A percentile compares a stretch with the other conserved stretches of the same genome.
These are phyloP conservation scores for Lysandra bellargus DNA, from an alignment of 2,888 invertebrate species.

Conservation along the genomic window DNA sequence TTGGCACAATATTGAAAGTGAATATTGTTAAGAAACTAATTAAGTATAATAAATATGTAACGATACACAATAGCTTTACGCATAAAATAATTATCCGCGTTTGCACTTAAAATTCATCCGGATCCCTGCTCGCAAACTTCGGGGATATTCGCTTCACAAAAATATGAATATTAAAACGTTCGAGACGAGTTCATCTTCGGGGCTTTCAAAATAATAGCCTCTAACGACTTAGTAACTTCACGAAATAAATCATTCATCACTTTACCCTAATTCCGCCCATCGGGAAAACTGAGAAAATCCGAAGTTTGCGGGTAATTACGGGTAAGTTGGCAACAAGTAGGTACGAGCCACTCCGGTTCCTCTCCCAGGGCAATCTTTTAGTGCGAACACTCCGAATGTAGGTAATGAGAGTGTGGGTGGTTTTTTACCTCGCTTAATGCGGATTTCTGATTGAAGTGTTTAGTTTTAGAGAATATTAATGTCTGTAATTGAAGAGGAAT, in stretches of 20 bases:
- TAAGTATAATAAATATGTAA: neutral
- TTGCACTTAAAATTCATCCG: neutral
- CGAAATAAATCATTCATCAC: constrained; percentile 47
- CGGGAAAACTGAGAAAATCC: constrained; percentile 49
- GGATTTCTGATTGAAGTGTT: constrained; percentile 21
- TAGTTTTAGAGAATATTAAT: neutral
- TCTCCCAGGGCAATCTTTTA: constrained; percentile 41
- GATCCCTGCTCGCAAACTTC: neutral
- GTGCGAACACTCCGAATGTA: constrained; percentile 36
- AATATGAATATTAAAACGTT: constrained; percentile 28
- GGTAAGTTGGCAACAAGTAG: constrained; percentile 49
- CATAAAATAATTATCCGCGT: neutral
- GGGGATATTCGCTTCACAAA: neutral
- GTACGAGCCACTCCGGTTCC: constrained; percentile 38
- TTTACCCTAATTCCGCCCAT: constrained; percentile 45
- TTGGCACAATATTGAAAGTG: no score
- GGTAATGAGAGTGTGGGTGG: constrained; percentile 41
- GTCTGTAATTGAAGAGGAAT: neutral
- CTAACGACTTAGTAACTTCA: constrained; percentile 38
- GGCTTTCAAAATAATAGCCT: constrained; percentile 34
- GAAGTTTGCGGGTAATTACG: constrained; percentile 50
- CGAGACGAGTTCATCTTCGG: constrained; percentile 26
- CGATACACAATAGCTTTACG: neutral
- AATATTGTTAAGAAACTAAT: no score
- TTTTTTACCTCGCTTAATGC: constrained; percentile 7